These are phyloP conservation scores for Ophion ellenae DNA, from an alignment of 2,888 invertebrate species.

Conservation along the genomic window DNA sequence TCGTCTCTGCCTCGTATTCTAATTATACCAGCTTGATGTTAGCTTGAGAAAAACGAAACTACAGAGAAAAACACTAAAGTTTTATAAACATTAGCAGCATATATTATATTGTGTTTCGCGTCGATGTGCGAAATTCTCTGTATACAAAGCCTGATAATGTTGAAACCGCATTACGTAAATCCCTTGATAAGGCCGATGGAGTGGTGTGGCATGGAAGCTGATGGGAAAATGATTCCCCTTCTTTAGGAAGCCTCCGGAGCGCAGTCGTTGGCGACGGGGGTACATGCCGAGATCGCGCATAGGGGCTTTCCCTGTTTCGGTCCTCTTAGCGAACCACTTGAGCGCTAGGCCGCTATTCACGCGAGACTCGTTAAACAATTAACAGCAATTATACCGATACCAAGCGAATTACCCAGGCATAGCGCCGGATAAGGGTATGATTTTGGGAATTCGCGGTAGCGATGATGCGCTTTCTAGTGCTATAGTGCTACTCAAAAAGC, in stretches of 20 bases:
- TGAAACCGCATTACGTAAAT: slow-evolving; percentile 3
- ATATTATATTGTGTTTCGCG: too few relatives aligned
- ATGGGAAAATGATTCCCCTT: slow-evolving; percentile 21
- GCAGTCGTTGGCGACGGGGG: slow-evolving; percentile 12
- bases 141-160: not conserved
- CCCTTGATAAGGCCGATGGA: not conserved
- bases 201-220: not conserved
- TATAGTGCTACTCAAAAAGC: not conserved
- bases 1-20: too few relatives aligned
- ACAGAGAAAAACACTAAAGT: too few relatives aligned
- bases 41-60: too few relatives aligned
- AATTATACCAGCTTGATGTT: too few relatives aligned
- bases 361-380: slow-evolving; percentile 81
- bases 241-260: not conserved
- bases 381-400: slow-evolving; percentile 79
- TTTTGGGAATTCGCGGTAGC: slow-evolving; percentile 11
- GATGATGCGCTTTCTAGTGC: not conserved
- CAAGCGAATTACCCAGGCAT: slow-evolving; percentile 76
- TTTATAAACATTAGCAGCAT: too few relatives aligned
- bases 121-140: not conserved
- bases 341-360: slow-evolving; percentile 77
- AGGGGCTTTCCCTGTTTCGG: slow-evolving; percentile 36
- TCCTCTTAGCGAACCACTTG: slow-evolving; percentile 70
- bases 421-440: not conserved
- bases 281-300: slow-evolving; percentile 5